These are phyloP conservation scores for Metellina segmentata DNA, from an alignment of 2,888 invertebrate genomes.

Conservation along the genomic window DNA sequence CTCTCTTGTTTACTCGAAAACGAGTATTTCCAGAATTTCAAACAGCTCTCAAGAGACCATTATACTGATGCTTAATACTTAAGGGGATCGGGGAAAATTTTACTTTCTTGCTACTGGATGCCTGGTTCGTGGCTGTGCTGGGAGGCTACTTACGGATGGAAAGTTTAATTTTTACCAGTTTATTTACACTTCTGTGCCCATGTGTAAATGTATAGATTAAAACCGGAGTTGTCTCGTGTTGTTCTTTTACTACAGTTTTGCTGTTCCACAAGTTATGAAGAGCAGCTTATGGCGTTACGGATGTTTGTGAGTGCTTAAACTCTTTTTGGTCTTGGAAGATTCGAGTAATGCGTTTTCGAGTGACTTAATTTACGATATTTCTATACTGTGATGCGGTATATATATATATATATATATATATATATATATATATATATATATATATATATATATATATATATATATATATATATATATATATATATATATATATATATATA, in stretches of 20 bases:
- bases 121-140: not conserved
- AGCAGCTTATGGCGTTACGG: too few species aligned
- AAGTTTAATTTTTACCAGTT: conserved; percentile 1
- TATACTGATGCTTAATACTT: conserved; percentile 50
- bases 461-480: too few species aligned
- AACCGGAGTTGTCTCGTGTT: not conserved
- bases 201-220: conserved; percentile 27
- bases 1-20: conserved; percentile 40
- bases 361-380: too few species aligned
- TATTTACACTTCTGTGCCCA: not conserved
- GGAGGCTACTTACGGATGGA: not conserved
- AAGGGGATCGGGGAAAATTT: conserved; percentile 33
- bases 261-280: too few species aligned
- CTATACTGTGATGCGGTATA: too few species aligned
- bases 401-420: too few species aligned
- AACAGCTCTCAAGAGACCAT: conserved; percentile 39
- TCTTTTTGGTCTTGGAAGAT: too few species aligned
- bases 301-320: too few species aligned
- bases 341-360: too few species aligned
- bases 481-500: too few species aligned
- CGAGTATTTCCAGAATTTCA: conserved; percentile 31
- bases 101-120: not conserved
- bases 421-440: too few species aligned
- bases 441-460: too few species aligned
- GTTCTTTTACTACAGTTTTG: not conserved